Evolutionary conservation across 2,797 vertebrate genomes (phyloP), one percentile per base, ranked within the genome.

Genomic region (Labroides dimidiatus): DNA sequence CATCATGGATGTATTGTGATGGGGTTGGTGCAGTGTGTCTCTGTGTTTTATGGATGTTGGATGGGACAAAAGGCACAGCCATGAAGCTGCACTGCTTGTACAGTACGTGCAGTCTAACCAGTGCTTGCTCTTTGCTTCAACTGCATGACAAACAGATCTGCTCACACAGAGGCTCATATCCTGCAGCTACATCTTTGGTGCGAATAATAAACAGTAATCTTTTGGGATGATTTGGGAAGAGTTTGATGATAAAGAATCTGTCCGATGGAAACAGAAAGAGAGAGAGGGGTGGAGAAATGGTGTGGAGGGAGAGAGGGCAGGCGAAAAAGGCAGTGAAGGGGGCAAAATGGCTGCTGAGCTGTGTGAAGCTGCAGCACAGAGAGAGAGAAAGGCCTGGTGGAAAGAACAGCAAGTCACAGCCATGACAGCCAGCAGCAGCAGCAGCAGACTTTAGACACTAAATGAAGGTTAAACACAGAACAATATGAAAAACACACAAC

Each of bases 281-380:
- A 69, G 58, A 54, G 6, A 73, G 41, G 67, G 19, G 37, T 39
- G 20, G 17, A 71, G 71, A 79, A 49, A 80, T 78, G 61, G 36
- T 71, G 64, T 74, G 72, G 75, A 64, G 57, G 39, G 21, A 77
- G 21, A 77, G 64, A 78, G 78, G 68, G 58, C 63, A 70, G 71
- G 50, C 66, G 61, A 64, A 44, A 73, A 72, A 77, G 71, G 81
- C 77, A 84, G 65, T 75, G 77, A 84, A 63, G 44, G 54, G 24
- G 14, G 13, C 21, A 75, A 89, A 84, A 91, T 84, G 80, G 90
- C 88, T 89, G 80, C 91, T 81, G 81, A 85, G 85, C 82, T 85
- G 64, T 81, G 69, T 78, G 77, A 72, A 64, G 87, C 89, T 87
- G 87, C 85, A 87, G 90, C 87, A 89, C 64, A 73, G 77, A 84